phyloP scores from a whole-genome alignment of 2,113 vertebrate species.

The Lipotes vexillifer region DNA sequence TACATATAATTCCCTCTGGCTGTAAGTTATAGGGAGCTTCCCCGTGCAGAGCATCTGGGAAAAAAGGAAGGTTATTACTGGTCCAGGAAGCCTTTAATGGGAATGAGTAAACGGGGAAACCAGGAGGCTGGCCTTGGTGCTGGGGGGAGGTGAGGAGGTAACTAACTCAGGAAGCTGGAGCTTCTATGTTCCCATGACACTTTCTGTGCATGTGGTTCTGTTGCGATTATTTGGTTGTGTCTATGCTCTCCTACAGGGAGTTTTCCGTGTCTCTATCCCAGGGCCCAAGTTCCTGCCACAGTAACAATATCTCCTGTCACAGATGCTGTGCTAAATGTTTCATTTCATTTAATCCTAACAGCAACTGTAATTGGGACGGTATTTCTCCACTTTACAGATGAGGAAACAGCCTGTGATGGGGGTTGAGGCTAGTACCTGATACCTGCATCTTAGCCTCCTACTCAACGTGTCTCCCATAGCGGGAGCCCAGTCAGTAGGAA shows the following conservation, averaged over 20 bases:
- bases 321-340: background rate
- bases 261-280: fast-evolving
- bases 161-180: background rate
- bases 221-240: background rate
- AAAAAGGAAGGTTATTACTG: background rate
- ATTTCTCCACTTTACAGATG: background rate
- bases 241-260: background rate
- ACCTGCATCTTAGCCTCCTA: background rate
- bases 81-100: background rate
- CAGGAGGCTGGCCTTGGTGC: background rate
- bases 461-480: background rate
- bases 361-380: fast-evolving
- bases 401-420: background rate
- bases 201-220: background rate
- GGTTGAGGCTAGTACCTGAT: background rate
- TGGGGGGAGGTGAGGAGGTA: background rate
- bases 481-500: background rate
- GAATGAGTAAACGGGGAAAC: background rate
- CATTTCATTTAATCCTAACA: background rate
- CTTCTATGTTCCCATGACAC: background rate
- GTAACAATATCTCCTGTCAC: background rate
- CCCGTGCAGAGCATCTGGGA: background rate
- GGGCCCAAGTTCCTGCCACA: background rate
- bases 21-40: background rate
- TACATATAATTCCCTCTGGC: background rate